Conservation (phyloP, 1,140 invertebrate genomes). For the Popillia japonica region DNA sequence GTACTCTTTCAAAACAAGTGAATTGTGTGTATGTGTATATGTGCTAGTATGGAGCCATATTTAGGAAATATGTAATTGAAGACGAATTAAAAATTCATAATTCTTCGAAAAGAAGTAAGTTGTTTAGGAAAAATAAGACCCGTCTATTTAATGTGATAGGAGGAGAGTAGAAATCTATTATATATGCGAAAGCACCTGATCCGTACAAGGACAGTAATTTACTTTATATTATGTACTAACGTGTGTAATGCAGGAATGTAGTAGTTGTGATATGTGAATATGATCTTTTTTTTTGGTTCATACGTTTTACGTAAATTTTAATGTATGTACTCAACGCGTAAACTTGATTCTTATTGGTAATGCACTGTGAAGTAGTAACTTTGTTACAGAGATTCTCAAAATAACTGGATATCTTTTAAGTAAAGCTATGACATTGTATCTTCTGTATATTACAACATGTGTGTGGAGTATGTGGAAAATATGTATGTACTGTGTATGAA, state of each 20-base stretch:
- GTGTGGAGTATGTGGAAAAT: conserved; percentile 4
- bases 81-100: conserved; percentile 31
- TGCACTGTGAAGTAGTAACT: neutral
- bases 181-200: conserved; percentile 26
- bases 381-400: neutral
- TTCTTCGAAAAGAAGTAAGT: conserved; percentile 25
- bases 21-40: conserved; percentile 19
- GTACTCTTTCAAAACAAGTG: conserved; percentile 26
- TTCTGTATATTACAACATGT: neutral
- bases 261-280: conserved; percentile 11
- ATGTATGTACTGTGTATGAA: too few relatives aligned
- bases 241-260: conserved; percentile 12
- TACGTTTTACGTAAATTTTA: conserved; percentile 16
- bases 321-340: neutral
- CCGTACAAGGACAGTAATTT: conserved; percentile 26
- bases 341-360: neutral
- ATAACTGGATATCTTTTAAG: neutral
- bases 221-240: conserved; percentile 2
- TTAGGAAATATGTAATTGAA: conserved; percentile 28
- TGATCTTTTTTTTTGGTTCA: neutral
- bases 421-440: neutral
- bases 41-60: conserved; percentile 22
- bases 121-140: conserved; percentile 5
- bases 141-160: conserved; percentile 9
- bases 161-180: neutral